Evolutionary conservation across 2,888 invertebrate species (phyloP), one percentile per base, ranked within the genome.

Genomic region (Eucriotettix oculatus): DNA sequence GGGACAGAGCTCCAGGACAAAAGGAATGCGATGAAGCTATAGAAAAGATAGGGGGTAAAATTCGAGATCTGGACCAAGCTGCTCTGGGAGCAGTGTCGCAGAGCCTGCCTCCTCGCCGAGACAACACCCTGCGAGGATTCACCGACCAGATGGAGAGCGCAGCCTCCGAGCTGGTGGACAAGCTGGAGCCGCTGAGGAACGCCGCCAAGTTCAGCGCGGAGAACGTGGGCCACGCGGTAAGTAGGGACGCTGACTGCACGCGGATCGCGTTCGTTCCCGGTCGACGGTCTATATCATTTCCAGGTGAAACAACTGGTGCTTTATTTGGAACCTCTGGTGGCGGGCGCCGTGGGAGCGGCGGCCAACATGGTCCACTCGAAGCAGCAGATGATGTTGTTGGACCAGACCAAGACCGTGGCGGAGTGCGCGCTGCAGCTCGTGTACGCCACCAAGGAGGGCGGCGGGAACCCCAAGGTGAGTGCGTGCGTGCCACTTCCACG

Each of bases 1-100:
- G 90, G 58, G 96, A 96, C 70, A 91, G 91, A 68, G 95, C 97
- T 0, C 98, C 98, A 0, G 98, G 98, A 0, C 96, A 97, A 73
- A 84, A 86, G 9, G 98, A 99, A 73, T 95, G 98, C 72, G 87
- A 90, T 55, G 79, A 81, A 0, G 91, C 90, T 0, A 79, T 94
- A 52, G 87, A 90, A 44, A 83, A 84, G 1, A 76, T 98, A 10
- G 84, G 81, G 64, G 79, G 80, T 1, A 84, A 86, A 66, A 84
- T 92, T 10, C 80, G 89, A 0, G 86, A 88, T 58, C 75, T 98
- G 59, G 95, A 97, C 73, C 86, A 89, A 64, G 90, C 90, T 0
- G 87, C 90, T 5, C 78, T 97, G 70, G 87, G 90, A 61, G 91
- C 92, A 0, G 88, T 92, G n/a, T 86, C 86, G 0, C 89, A 91